Evolutionary conservation across 23 tunicate species (phyloP).

Genomic region (Trididemnum nubilum): DNA sequence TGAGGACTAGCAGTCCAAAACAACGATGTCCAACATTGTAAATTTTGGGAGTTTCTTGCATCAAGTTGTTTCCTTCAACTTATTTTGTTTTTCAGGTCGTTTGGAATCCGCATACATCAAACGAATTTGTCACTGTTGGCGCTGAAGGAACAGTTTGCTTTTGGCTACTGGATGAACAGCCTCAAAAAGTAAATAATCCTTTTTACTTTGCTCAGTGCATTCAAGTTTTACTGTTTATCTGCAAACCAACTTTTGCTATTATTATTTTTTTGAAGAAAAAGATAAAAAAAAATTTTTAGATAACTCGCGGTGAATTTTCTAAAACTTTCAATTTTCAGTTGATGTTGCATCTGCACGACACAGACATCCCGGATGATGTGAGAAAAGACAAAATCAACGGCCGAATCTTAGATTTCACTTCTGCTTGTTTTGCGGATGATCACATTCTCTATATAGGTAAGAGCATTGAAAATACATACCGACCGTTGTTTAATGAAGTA

Average conservation of each 20-base stretch:
- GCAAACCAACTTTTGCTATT: no score
- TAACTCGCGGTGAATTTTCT: no score
- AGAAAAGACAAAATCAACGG: slow-evolving; percentile 26
- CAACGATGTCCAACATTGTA: no score
- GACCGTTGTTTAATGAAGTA: no score
- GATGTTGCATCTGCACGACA: slow-evolving; percentile 62
- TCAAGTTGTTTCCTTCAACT: background rate
- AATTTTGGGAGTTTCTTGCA: no score
- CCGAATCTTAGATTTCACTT: slow-evolving; percentile 56
- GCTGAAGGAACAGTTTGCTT: slow-evolving; percentile 42
- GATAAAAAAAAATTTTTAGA: no score
- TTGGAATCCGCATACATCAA: slow-evolving; percentile 74
- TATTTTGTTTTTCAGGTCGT: slow-evolving; percentile 33
- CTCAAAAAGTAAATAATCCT: background rate
- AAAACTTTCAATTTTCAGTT: no score
- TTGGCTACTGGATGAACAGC: slow-evolving; percentile 77
- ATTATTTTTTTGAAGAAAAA: no score
- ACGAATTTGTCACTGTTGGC: slow-evolving; percentile 89
- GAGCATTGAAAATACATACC: no score
- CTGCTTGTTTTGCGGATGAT: slow-evolving; percentile 64
- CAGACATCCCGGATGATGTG: slow-evolving; percentile 47
- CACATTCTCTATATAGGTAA: slow-evolving; percentile 62
- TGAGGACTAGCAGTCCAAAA: no score
- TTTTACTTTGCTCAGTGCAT: no score
- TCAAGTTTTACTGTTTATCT: no score